phyloP scores from a whole-genome alignment of 2,113 vertebrate genomes.

The Rhadina sibilatrix region DNA sequence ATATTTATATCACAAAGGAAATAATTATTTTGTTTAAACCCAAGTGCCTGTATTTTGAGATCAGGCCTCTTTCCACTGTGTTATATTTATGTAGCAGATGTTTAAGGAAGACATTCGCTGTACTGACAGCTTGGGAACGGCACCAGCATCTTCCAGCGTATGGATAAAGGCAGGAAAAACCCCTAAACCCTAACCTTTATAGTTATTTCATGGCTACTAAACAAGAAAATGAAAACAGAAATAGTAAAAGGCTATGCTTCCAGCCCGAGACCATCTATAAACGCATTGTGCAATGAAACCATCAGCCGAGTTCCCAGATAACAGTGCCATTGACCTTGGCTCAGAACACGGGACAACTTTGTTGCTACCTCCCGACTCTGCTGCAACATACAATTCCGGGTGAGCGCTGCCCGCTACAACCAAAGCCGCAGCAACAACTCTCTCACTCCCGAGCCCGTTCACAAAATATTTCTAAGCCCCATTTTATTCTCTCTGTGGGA shows the following conservation, averaged over 20 bases:
- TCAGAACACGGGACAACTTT: neutral
- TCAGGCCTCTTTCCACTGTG: neutral
- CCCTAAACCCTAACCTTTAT: neutral
- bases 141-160: neutral
- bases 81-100: neutral
- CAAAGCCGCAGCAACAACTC: neutral
- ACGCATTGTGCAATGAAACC: neutral
- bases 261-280: neutral
- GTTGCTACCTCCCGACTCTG: neutral
- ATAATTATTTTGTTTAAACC: neutral
- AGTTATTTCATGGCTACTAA: neutral
- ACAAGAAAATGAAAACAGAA: neutral
- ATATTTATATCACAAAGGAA: fast-evolving
- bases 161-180: fast-evolving
- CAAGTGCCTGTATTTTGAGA: neutral
- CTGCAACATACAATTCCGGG: neutral
- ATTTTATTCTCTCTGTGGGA: fast-evolving
- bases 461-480: neutral
- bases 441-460: neutral
- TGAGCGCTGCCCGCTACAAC: neutral
- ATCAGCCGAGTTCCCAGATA: neutral
- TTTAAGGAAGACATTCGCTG: neutral
- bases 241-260: neutral
- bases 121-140: neutral
- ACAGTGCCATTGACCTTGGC: conserved; percentile 37